phyloP scores from a whole-genome alignment of 2,888 invertebrate species.

The Xanthorhoe designata region DNA sequence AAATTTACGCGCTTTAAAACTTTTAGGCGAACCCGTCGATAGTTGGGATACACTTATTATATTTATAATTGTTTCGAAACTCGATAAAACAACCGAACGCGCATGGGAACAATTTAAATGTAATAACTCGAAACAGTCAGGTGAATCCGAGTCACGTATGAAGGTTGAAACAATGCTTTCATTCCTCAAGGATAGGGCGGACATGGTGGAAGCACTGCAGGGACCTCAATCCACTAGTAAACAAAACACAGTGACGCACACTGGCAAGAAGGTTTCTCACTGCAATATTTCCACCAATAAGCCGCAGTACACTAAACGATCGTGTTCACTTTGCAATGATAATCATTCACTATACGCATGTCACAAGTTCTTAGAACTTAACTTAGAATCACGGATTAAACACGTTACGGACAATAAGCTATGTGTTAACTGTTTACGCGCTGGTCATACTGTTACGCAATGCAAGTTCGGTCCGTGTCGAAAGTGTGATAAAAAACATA shows the following conservation, averaged over 20 bases:
- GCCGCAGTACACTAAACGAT: not conserved
- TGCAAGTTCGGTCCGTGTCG: not conserved
- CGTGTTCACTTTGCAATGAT: not conserved
- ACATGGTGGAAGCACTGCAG: not conserved
- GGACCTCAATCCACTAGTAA: not conserved
- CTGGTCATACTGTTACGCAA: not conserved
- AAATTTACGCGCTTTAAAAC: conserved; percentile 39
- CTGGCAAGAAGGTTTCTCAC: not conserved
- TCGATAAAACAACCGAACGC: conserved; percentile 40
- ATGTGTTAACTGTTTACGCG: not conserved
- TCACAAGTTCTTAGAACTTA: not conserved
- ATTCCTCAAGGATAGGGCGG: not conserved
- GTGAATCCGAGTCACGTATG: too few relatives aligned
- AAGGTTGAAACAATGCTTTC: conserved; percentile 10
- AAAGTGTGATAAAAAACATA: not conserved
- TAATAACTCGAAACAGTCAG: too few relatives aligned
- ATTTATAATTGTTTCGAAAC: conserved; percentile 37
- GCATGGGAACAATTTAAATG: conserved; percentile 38
- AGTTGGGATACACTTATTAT: conserved; percentile 45
- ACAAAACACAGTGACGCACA: not conserved
- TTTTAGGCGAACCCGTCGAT: conserved; percentile 38
- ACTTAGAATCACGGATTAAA: not conserved
- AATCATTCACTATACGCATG: not conserved
- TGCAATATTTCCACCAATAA: not conserved
- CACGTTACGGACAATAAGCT: not conserved